phyloP scores from a whole-genome alignment of 2,113 vertebrate genomes.

The Tyrannus savana region DNA sequence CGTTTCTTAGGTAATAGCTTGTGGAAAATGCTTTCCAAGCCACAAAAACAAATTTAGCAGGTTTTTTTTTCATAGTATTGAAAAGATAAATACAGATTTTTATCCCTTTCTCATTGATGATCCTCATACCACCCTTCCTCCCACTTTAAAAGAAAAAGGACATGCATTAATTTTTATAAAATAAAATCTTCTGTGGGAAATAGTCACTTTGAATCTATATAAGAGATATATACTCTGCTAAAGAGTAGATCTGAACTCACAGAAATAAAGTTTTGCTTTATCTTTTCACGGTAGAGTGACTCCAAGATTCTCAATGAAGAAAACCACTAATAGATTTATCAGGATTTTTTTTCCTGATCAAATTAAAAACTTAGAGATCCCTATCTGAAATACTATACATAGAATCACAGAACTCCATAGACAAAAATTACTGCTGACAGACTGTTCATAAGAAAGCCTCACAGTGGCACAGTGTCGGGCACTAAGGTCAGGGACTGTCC shows the following conservation, averaged over 20 bases:
- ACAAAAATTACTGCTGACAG: rapidly evolving
- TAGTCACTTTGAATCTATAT: background rate
- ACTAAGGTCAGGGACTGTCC: background rate
- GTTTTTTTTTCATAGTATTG: background rate
- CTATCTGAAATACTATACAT: background rate
- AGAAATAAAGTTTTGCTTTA: background rate
- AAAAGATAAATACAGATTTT: background rate
- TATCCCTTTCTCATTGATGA: background rate
- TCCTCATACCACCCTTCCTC: background rate
- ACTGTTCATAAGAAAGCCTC: background rate
- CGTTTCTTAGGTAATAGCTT: background rate
- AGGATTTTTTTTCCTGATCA: background rate
- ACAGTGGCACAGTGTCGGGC: background rate
- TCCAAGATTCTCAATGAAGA: background rate
- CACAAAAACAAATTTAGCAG: background rate
- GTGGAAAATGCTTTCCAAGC: background rate
- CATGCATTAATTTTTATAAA: background rate
- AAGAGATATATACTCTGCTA: background rate
- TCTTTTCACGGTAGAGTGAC: background rate
- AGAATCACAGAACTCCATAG: background rate
- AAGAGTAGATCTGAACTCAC: background rate
- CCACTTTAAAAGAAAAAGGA: background rate
- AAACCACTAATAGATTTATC: background rate
- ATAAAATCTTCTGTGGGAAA: background rate
- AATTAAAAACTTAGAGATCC: background rate